Base-by-base conservation (phyloP, 2,113 vertebrate species). In the Pipra filicauda region DNA sequence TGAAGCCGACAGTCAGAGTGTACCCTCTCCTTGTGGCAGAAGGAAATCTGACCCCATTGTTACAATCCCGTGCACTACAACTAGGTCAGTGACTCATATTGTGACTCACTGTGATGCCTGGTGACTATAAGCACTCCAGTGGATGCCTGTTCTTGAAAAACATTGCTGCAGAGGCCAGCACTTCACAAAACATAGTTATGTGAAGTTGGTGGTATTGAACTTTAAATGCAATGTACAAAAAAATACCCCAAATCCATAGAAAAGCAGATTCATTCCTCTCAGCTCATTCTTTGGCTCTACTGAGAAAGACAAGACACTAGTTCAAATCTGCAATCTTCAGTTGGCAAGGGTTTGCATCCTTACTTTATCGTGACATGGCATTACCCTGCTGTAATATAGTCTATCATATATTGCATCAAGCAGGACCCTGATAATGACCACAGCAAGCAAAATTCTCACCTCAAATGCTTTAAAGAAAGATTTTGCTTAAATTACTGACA, bases 1-100 rank as follows among this genome's bases (percentile, higher is more conserved):
- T 26, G 75, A 83, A 85, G 67, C 43, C 71, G 54, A 59, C 16
- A 39, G 15, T 33, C 46, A 73, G 51, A 81, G 23, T 16, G 31
- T 55, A 30, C 39, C n/a, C 33, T 70, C 54, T 49, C 10, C 6
- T 3, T 44, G 21, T 69, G 46, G 64, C 71, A 85, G 26, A 78
- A 41, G 61, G 52, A 89, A 94, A 61, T 73, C 51, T 95, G 84
- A 30, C 59, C 74, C 46, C 5, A 0, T 43, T 95, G 92, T 78
- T 75, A 90, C 44, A 90, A 81, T 88, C 92, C 65, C 20, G 7
- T 81, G 92, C 90, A n/a, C 55, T 15, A 80, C 31, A 96, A 88
- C 11, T 96, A 84, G 94, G 95, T 96, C 94, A 95, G 65, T 95
- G 96, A 97, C 52, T 95, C 90, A 95, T 8, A 15, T 15, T 27